Evolutionary conservation across 2,888 invertebrate genomes (phyloP), one percentile per base, ranked within the genome.

Genomic region (Trissoscelio sp.): DNA sequence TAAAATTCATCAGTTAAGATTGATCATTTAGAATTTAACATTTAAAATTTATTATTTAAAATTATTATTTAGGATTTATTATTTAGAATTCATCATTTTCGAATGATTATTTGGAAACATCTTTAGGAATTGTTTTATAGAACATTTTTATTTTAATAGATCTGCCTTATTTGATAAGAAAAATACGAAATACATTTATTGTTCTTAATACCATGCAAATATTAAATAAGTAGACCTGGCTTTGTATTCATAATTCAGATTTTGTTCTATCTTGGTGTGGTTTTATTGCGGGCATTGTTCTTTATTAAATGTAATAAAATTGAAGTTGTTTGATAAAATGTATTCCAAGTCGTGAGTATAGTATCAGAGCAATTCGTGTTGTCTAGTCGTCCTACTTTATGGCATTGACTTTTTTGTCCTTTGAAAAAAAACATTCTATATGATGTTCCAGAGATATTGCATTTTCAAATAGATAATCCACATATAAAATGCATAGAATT

Each of bases 271-370:
- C 66, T 39, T 24, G 18, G 58, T 42, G 42, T n/a, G 44, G 18
- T 53, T 64, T 64, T 64, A 78, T 78, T 53, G 37, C 24, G 3
- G 69, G 55, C 44, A 77, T 77, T 77, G 77, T 77, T 69, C 62
- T 69, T 58, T 60, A 69, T 44, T 58, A 74, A 74, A 55, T 69
- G 75, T 51, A 42, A 55, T 62, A 62, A 69, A 60, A 60, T 67
- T 46, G 22, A 51, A 67, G 16, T 28, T 7, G 55, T 39, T 39
- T 46, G 62, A 64, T 70, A 78, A 70, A 77, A 62, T 39, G 69
- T 55, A 77, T 69, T 67, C 24, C 7, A 42, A 58, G 67, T 48
- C 57, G 67, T 69, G 67, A 77, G 48, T 37, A 6, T 11, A 58
- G n/a, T 58, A 75, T 58, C 39, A 16, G 28, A 7, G 14, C 28